Base-by-base conservation (phyloP, 1,140 invertebrate species). In the Archivesica marissinica region DNA sequence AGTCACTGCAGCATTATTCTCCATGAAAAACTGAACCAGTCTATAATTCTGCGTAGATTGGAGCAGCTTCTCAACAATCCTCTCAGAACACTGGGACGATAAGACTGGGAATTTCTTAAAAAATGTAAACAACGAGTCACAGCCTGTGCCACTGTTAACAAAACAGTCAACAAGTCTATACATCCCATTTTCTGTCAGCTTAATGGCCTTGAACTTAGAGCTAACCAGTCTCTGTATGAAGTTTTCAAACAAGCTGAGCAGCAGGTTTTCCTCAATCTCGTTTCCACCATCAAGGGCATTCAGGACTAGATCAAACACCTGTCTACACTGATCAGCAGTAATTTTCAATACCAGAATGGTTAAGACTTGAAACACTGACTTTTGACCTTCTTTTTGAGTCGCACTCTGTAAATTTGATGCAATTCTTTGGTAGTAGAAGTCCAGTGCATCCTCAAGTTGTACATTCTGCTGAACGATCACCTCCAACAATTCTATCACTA, bases 61-160 rank as follows among this genome's bases (percentile, higher is more conserved):
- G 25, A 76, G 0, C 20, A 76, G 17, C 15, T 11, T 56, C 1
- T 76, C 59, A 1, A 79, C 59, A n/a, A 33, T 44, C 7, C 41
- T 50, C 13, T 47, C 61, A 2, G 44, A 50, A 50, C 77, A 79
- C 39, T 64, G 61, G 20, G 59, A 38, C 7, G 39, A 50, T 23
- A 79, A 50, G 2, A 28, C 0, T 35, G 77, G 59, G 50, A 79
- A 79, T 44, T 30, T 79, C 17, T 64, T 64, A n/a, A 79, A 50
- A 23, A 79, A 79, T 6, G 11, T n/a, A 1, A 2, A 64, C 39
- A 79, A 30, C 0, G 52, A 7, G 0, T 44, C 56, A 41, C 11
- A 9, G 23, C 25, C 20, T n/a, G 66, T 25, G 17, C 52, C 61
- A 11, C 9, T 20, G 20, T 17, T 54, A 30, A 79, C 35, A n/a